phyloP scores from a whole-genome alignment of 2,113 vertebrate species.

The Halichoeres trimaculatus region DNA sequence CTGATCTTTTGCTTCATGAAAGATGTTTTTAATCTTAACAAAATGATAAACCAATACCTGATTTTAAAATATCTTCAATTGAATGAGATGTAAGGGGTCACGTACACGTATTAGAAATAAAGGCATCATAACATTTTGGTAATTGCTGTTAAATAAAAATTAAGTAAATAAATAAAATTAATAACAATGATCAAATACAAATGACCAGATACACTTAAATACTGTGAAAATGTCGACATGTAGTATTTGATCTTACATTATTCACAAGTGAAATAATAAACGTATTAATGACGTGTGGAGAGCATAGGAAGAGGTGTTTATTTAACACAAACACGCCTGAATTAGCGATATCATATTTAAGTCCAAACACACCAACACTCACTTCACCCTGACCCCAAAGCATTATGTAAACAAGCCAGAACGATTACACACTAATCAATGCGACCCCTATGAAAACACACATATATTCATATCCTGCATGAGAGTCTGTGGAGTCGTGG shows the following conservation, averaged over 20 bases:
- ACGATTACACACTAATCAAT: constrained; percentile 51
- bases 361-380: constrained; percentile 31
- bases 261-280: neutral
- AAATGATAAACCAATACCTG: neutral
- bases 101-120: too few species aligned
- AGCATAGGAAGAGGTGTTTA: neutral
- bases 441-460: constrained; percentile 19
- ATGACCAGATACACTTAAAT: too few species aligned
- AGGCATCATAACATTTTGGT: too few species aligned
- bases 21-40: constrained; percentile 1
- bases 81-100: neutral
- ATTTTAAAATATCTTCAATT: neutral
- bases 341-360: constrained; percentile 4
- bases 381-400: constrained; percentile 35
- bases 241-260: neutral
- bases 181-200: neutral
- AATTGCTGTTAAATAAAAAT: neutral
- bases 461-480: constrained; percentile 4
- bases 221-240: neutral
- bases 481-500: constrained; percentile 11
- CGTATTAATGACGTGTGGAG: neutral
- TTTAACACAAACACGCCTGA: neutral
- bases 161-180: neutral
- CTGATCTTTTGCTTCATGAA: too few species aligned
- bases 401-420: constrained; percentile 40